These are phyloP conservation scores for Reticulitermes speratus DNA, from an alignment of 1,140 invertebrate species.

Conservation along the genomic window DNA sequence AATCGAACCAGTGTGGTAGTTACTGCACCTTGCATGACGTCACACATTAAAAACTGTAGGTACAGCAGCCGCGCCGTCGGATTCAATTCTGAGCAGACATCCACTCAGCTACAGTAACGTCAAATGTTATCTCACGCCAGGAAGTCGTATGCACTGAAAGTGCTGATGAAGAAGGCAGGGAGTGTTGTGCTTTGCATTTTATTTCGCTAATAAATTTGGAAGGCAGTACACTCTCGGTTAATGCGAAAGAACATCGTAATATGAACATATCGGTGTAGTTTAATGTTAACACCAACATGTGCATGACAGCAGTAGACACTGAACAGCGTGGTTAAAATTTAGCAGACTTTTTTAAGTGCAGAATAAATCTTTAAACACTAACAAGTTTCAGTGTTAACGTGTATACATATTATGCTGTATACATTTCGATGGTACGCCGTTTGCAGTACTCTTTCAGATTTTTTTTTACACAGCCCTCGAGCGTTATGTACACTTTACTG, in stretches of 20 bases:
- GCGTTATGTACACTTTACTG: too few species aligned
- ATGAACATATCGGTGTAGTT: background rate
- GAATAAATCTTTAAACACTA: too few species aligned
- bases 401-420: too few species aligned
- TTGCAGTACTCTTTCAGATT: too few species aligned
- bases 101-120: background rate
- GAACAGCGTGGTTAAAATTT: background rate
- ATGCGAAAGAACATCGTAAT: background rate
- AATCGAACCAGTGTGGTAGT: background rate
- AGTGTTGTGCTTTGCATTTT: background rate
- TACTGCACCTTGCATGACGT: background rate
- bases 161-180: background rate
- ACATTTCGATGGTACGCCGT: too few species aligned
- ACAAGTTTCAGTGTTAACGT: too few species aligned
- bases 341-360: background rate
- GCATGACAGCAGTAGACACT: background rate
- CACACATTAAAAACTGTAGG: background rate
- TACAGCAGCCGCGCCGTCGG: background rate
- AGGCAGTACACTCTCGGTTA: background rate
- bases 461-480: too few species aligned
- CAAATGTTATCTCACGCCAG: background rate
- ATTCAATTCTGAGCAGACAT: background rate
- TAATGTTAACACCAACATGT: background rate
- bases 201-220: conserved; percentile 14
- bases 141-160: background rate